phyloP scores from a whole-genome alignment of 1,140 invertebrate genomes.

The Aleiodes sp. region DNA sequence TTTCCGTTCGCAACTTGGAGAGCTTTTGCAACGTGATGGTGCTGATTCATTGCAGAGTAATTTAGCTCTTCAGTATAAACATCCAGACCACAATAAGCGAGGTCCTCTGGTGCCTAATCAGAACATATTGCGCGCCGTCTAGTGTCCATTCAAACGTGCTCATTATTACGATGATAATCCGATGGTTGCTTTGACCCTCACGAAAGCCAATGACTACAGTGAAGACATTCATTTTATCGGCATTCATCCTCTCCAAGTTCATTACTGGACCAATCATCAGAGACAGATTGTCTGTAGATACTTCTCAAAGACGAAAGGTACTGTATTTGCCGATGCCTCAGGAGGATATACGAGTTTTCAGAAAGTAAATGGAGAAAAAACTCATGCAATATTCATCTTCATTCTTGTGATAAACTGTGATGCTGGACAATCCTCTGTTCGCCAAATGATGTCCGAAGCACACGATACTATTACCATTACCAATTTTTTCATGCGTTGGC shows the following conservation, averaged over 20 bases:
- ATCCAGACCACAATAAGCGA: not conserved
- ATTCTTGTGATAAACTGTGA: not conserved
- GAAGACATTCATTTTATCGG: not conserved
- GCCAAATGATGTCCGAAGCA: slow-evolving; percentile 7
- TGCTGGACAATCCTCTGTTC: not conserved
- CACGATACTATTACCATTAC: not conserved
- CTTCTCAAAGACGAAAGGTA: not conserved
- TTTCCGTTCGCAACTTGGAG: not conserved
- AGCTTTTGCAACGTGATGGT: not conserved
- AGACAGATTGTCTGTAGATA: not conserved
- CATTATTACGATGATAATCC: not conserved
- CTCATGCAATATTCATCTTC: not conserved
- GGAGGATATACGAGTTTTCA: not conserved
- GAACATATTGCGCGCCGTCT: not conserved
- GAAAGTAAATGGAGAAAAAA: slow-evolving; percentile 4
- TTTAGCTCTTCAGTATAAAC: not conserved
- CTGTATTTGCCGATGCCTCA: not conserved
- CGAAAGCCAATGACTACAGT: not conserved
- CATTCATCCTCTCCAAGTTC: not conserved
- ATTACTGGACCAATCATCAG: not conserved
- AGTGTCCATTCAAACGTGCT: not conserved
- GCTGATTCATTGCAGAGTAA: not conserved
- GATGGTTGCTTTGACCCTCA: not conserved
- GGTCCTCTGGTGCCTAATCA: not conserved
- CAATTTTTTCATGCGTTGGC: not conserved